Percentiles rank a stretch among this genome's conserved stretches.
These are phyloP conservation scores for Paraplagusia blochii DNA, from an alignment of 2,113 vertebrate species.

Conservation along the genomic window DNA sequence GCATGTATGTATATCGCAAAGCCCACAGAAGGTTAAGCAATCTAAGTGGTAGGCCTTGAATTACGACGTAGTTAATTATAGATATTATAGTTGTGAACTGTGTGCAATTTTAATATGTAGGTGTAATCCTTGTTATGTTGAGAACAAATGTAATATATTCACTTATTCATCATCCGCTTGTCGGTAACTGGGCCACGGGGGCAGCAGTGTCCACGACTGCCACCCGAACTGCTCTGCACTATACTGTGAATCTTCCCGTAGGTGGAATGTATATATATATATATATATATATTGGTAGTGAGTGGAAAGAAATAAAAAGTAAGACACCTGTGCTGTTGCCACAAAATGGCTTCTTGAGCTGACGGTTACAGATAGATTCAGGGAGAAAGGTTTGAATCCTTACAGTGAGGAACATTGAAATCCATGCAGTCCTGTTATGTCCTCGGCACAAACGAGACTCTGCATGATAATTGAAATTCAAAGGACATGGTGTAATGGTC, in stretches of 20 bases:
- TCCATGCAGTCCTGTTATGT: constrained; percentile 27
- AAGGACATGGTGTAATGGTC: constrained; percentile 57
- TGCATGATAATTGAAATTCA: constrained; percentile 67
- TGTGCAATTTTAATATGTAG: constrained; percentile 2
- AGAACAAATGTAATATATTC: too few species aligned
- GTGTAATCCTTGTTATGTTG: neutral
- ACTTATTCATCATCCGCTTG: too few species aligned
- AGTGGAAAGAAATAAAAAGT: neutral
- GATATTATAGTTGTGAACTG: too few species aligned
- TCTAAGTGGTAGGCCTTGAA: too few species aligned
- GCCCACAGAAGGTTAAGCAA: too few species aligned
- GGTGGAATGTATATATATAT: neutral
- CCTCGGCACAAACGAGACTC: constrained; percentile 28
- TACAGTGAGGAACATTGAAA: constrained; percentile 33
- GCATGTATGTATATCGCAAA: too few species aligned
- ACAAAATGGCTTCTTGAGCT: neutral
- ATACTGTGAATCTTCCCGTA: too few species aligned
- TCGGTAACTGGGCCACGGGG: too few species aligned
- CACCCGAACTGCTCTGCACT: too few species aligned
- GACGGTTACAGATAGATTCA: constrained; percentile 26
- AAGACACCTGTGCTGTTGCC: neutral
- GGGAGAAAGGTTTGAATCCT: constrained; percentile 11
- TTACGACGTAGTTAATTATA: too few species aligned
- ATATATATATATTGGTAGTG: constrained; percentile 1
- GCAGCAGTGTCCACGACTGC: too few species aligned